Percentiles rank a stretch among this genome's conserved stretches.
These are phyloP conservation scores for Camponotus pennsylvanicus DNA, from an alignment of 1,140 invertebrate genomes.

Conservation along the genomic window DNA sequence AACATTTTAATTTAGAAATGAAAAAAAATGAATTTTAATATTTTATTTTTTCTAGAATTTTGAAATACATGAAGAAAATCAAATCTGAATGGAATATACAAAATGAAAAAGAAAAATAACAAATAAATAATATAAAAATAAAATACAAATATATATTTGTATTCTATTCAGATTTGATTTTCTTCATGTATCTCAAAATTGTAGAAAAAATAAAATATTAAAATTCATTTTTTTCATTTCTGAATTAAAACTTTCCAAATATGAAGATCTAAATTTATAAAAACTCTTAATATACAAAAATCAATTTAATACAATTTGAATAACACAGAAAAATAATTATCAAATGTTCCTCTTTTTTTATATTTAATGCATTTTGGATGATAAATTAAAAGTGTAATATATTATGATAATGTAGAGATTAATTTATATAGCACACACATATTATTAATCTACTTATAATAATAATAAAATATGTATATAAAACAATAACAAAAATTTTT, in stretches of 20 bases:
- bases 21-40: not conserved
- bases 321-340: not conserved
- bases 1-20: not conserved
- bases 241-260: no score
- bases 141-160: not conserved
- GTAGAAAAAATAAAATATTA: no score
- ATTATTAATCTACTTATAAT: not conserved
- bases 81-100: not conserved
- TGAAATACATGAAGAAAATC: not conserved
- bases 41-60: not conserved
- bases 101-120: not conserved
- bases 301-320: no score
- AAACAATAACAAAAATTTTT: not conserved
- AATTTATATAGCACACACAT: no score
- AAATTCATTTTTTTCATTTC: no score
- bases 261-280: no score
- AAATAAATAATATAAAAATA: not conserved
- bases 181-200: no score
- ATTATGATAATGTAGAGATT: not conserved
- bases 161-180: no score
- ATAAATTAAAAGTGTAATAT: no score
- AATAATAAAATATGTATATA: not conserved
- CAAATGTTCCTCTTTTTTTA: not conserved
- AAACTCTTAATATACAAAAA: no score
- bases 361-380: not conserved